These are phyloP conservation scores for Melanophora roralis DNA, from an alignment of 2,888 invertebrate species.

Conservation along the genomic window DNA sequence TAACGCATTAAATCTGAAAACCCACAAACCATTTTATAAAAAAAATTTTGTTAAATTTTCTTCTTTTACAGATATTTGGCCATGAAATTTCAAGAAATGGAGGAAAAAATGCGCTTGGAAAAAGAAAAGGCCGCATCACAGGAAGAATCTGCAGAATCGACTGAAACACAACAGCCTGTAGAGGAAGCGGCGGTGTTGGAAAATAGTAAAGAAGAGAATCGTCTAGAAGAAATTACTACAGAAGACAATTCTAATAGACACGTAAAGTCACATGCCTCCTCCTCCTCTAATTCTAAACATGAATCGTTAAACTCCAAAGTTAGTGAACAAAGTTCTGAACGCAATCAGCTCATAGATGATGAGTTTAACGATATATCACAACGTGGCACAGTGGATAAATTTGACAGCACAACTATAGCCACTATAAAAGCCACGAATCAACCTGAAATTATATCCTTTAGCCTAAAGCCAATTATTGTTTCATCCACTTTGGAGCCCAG, in stretches of 20 bases:
- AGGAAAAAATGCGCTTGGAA: constrained; percentile 85
- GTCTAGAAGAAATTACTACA: constrained; percentile 49
- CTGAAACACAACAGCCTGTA: background rate
- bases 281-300: constrained; percentile 61
- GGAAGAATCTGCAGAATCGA: background rate
- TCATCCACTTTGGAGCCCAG: constrained; percentile 70
- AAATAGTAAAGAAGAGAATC: constrained; percentile 47
- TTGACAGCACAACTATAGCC: constrained; percentile 60
- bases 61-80: constrained; percentile 83
- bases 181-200: constrained; percentile 23
- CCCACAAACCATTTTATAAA: no score
- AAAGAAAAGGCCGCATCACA: constrained; percentile 79
- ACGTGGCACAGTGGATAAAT: constrained; percentile 70
- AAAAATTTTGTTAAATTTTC: background rate
- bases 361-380: constrained; percentile 73
- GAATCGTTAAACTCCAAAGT: constrained; percentile 70
- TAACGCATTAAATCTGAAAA: no score
- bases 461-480: constrained; percentile 73
- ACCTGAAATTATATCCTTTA: constrained; percentile 64
- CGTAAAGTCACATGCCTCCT: constrained; percentile 47
- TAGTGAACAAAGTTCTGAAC: constrained; percentile 74
- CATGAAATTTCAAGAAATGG: constrained; percentile 91
- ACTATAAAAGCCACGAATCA: constrained; percentile 17
- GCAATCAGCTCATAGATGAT: constrained; percentile 75
- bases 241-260: constrained; percentile 33